These are phyloP conservation scores for Caenorhabditis japonica DNA, from an alignment of 2,888 invertebrate genomes.

Conservation along the genomic window DNA sequence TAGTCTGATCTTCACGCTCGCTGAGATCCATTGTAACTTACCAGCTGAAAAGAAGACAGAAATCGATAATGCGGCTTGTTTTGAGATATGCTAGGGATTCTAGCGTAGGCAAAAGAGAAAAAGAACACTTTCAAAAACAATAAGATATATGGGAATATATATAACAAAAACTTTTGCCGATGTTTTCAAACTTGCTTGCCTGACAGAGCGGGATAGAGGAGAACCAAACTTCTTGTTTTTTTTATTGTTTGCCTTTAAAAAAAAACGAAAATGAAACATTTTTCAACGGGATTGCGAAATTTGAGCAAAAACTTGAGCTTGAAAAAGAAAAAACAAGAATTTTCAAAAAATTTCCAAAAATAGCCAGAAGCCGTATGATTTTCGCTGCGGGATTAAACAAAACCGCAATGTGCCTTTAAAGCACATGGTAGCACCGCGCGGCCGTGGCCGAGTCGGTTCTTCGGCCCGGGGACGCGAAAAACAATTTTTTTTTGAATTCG, in stretches of 20 bases:
- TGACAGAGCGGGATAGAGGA: neutral
- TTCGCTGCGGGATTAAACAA: conserved; percentile 2
- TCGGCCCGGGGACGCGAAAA: neutral
- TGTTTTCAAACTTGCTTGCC: too few species aligned
- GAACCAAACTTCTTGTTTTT: conserved; percentile 13
- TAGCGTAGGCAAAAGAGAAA: conserved; percentile 7
- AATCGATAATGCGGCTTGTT: conserved; percentile 43
- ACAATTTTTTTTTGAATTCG: neutral
- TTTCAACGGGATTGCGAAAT: too few species aligned
- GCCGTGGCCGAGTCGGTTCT: neutral
- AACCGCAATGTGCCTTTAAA: conserved; percentile 8
- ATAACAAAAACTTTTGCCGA: conserved; percentile 14
- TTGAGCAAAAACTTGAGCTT: neutral
- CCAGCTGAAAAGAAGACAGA: conserved; percentile 4
- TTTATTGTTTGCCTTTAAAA: conserved; percentile 1
- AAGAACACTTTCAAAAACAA: conserved; percentile 43
- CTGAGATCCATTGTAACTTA: conserved; percentile 48
- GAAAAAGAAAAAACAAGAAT: neutral
- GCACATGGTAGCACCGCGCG: neutral
- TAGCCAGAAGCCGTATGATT: neutral
- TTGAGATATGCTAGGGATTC: conserved; percentile 28
- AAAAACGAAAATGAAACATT: too few species aligned
- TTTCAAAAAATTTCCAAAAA: conserved; percentile 1
- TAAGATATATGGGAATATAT: conserved; percentile 4
- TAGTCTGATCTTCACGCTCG: conserved; percentile 50